These are phyloP conservation scores for Campylomormyrus numenius DNA, from an alignment of 2,113 vertebrate genomes.

Conservation along the genomic window DNA sequence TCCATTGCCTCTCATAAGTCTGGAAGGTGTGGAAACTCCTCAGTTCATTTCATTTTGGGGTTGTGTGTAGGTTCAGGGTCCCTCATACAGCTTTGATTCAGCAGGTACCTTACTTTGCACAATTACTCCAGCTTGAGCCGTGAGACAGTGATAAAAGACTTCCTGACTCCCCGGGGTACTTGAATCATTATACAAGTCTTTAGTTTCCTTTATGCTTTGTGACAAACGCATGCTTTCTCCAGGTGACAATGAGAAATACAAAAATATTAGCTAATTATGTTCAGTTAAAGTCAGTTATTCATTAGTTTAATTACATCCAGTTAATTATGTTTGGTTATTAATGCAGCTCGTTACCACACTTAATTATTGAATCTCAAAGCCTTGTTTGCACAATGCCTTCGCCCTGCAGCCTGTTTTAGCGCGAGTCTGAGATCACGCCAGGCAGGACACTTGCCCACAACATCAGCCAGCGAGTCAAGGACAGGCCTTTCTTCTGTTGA, in stretches of 20 bases:
- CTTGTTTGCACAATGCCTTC: background rate
- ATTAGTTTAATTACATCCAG: constrained; percentile 1
- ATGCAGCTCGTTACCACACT: background rate
- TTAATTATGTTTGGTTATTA: background rate
- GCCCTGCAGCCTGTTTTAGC: background rate
- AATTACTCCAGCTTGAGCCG: background rate
- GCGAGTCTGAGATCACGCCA: background rate
- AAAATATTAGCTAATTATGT: background rate
- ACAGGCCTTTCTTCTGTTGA: background rate
- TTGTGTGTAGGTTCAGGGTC: background rate
- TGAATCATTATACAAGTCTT: background rate
- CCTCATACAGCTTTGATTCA: background rate
- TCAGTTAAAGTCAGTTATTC: background rate
- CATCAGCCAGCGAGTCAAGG: background rate
- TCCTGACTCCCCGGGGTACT: background rate
- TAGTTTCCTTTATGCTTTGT: background rate
- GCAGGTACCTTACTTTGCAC: background rate
- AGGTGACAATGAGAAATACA: background rate
- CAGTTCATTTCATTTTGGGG: background rate
- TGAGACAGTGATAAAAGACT: background rate
- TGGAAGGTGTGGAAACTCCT: background rate
- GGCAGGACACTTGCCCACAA: background rate
- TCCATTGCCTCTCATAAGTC: background rate
- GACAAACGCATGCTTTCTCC: background rate
- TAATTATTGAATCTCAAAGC: background rate